phyloP scores from a whole-genome alignment of 2,888 invertebrate genomes.

The Argyresthia albistria region DNA sequence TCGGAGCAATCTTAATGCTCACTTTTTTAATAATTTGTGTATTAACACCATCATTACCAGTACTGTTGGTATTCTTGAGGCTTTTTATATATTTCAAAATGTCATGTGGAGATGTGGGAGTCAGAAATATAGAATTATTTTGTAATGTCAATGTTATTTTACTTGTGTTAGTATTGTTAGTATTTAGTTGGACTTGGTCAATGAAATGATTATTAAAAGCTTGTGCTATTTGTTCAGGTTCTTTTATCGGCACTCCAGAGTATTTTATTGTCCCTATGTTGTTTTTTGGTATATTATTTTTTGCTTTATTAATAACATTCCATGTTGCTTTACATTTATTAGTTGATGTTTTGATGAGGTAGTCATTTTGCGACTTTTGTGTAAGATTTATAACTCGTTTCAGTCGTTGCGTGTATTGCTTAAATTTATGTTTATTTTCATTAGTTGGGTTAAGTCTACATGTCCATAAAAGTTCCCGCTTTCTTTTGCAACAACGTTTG shows the following conservation, averaged over 20 bases:
- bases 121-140: too few species aligned
- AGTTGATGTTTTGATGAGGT: conserved; percentile 2
- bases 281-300: conserved; percentile 1
- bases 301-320: conserved; percentile 5
- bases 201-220: conserved; percentile 8
- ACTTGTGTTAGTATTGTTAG: not conserved
- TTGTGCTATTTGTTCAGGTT: conserved; percentile 6
- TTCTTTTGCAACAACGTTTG: conserved; percentile 6
- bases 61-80: not conserved
- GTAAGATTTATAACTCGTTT: conserved; percentile 4
- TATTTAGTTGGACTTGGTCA: conserved; percentile 6
- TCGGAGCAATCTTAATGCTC: not conserved
- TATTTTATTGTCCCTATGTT: not conserved
- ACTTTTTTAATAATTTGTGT: not conserved
- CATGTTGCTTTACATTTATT: conserved; percentile 8
- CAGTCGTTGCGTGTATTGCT: not conserved
- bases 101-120: too few species aligned
- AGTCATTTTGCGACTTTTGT: conserved; percentile 5
- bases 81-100: not conserved
- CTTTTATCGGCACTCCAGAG: not conserved
- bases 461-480: conserved; percentile 5
- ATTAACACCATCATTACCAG: not conserved
- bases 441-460: conserved; percentile 1
- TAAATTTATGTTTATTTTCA: conserved; percentile 2
- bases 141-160: not conserved